Evolutionary conservation across 2,888 invertebrate genomes (phyloP).

Genomic region (Pseudococcus longispinus): DNA sequence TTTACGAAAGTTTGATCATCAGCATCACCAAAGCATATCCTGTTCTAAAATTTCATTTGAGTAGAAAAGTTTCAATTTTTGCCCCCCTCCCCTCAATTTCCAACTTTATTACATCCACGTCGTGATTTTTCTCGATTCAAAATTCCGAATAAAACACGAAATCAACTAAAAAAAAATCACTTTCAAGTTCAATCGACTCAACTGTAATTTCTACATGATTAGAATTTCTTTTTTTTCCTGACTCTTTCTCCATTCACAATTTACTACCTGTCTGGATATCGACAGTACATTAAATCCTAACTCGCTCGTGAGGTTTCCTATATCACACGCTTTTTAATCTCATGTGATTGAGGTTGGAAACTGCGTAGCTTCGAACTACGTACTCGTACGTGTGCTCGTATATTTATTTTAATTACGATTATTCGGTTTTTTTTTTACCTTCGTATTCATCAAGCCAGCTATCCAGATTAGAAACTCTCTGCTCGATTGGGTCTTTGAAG

Average conservation of each 20-base stretch:
- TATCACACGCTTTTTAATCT: constrained; percentile 15
- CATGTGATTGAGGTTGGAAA: background rate
- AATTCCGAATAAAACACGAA: background rate
- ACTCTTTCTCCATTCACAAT: background rate
- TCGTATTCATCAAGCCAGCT: background rate
- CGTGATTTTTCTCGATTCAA: background rate
- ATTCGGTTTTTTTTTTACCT: background rate
- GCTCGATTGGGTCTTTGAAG: background rate
- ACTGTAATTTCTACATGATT: background rate
- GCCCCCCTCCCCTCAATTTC: too few species aligned
- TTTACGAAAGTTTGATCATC: too few species aligned
- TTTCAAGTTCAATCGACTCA: background rate
- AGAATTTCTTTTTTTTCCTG: background rate
- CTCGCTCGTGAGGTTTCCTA: background rate
- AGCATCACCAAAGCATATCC: too few species aligned
- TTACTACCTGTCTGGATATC: background rate
- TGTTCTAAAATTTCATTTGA: too few species aligned
- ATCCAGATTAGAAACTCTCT: background rate
- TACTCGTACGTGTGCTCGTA: background rate
- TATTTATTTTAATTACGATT: constrained; percentile 31
- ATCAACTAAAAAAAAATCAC: background rate
- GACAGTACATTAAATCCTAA: background rate
- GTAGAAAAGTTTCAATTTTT: too few species aligned
- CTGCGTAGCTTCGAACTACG: background rate
- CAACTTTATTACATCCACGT: background rate